Percentiles rank a stretch among this genome's conserved stretches.
phyloP scores from a whole-genome alignment of 2,888 invertebrate genomes.

The Drosophila maculinotata region DNA sequence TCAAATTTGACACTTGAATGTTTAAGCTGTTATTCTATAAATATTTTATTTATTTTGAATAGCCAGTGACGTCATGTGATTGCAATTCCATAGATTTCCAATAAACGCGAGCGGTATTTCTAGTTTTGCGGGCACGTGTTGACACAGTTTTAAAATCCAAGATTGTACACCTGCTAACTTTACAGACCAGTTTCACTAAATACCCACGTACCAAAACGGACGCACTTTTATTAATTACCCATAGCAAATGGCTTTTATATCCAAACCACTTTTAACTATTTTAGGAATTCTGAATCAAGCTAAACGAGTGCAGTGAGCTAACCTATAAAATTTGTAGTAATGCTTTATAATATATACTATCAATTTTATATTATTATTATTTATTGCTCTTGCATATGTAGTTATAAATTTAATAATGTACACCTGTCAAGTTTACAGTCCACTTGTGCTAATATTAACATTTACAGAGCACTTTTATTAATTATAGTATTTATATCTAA shows the following conservation, averaged over 20 bases:
- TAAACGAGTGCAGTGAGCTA: neutral
- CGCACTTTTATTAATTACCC: constrained; percentile 1
- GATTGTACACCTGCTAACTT: constrained; percentile 46
- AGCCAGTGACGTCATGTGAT: constrained; percentile 56
- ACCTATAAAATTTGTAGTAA: neutral
- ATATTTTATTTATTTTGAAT: constrained; percentile 4
- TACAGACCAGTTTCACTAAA: constrained; percentile 18
- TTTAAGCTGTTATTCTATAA: constrained; percentile 4
- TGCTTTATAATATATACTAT: neutral
- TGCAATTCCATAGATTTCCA: constrained; percentile 42
- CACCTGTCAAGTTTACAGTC: neutral
- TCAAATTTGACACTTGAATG: constrained; percentile 23
- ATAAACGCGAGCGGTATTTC: constrained; percentile 27
- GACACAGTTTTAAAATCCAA: constrained; percentile 33
- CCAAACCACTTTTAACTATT: neutral
- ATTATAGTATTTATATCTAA: neutral
- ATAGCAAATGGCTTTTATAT: neutral
- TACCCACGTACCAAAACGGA: neutral
- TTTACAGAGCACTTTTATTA: neutral
- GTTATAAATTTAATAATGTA: neutral
- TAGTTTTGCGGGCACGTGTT: constrained; percentile 33
- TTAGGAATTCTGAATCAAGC: neutral
- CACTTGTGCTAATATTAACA: neutral
- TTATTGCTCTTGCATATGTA: neutral
- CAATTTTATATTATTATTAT: neutral